Conservation (phyloP, 1,140 invertebrate genomes). For the Hyles euphorbiae region DNA sequence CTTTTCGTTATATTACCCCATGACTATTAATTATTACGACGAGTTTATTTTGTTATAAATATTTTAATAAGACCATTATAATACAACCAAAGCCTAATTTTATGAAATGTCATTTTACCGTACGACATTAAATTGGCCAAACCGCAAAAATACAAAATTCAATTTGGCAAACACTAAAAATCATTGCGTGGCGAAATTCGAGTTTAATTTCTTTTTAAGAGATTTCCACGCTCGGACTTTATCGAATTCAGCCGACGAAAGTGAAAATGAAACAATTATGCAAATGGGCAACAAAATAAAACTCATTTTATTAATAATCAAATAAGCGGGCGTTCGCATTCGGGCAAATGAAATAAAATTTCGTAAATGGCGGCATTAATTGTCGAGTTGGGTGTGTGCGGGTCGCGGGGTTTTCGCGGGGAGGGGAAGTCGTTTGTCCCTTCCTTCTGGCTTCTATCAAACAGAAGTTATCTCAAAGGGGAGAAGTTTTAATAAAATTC, state of each 20-base stretch:
- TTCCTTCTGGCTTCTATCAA: slow-evolving; percentile 56
- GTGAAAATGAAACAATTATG: slow-evolving; percentile 69
- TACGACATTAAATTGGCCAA: not conserved
- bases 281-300: slow-evolving; percentile 64
- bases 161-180: slow-evolving; percentile 11
- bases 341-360: slow-evolving; percentile 65
- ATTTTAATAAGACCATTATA: not conserved
- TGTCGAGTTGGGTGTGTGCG: slow-evolving; percentile 28
- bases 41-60: not conserved
- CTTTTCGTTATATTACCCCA: not conserved
- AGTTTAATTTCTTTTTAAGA: slow-evolving; percentile 48
- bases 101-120: too few species aligned
- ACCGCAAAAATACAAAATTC: slow-evolving; percentile 2
- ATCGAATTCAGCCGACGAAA: slow-evolving; percentile 43
- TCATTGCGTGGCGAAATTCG: slow-evolving; percentile 11
- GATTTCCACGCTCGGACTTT: slow-evolving; percentile 34
- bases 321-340: slow-evolving; percentile 58
- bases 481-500: slow-evolving; percentile 69
- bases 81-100: not conserved
- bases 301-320: slow-evolving; percentile 70
- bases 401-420: slow-evolving; percentile 5
- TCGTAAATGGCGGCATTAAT: slow-evolving; percentile 66
- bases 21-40: not conserved
- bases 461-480: slow-evolving; percentile 65
- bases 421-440: slow-evolving; percentile 12